Percentiles rank a stretch among this genome's conserved stretches.
Evolutionary conservation across 2,888 invertebrate genomes (phyloP).

Genomic region (Tenthredo mesomela): DNA sequence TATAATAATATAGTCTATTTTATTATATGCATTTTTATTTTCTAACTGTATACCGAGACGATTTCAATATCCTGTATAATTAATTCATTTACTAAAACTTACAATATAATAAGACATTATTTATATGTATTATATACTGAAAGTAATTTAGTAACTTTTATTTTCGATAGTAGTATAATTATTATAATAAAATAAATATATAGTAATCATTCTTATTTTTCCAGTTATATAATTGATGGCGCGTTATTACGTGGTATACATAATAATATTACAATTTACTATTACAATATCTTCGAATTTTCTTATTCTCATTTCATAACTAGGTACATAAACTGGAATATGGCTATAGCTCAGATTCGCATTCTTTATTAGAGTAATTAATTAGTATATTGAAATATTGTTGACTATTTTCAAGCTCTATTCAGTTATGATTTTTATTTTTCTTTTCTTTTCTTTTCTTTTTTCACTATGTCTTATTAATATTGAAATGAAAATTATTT

Average conservation of each 20-base stretch:
- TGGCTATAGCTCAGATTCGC: neutral
- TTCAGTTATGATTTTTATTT: neutral
- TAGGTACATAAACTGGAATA: neutral
- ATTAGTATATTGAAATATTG: slow-evolving; percentile 3
- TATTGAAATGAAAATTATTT: slow-evolving; percentile 3
- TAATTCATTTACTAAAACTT: neutral
- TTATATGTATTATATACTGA: neutral
- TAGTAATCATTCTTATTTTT: neutral
- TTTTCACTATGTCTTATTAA: neutral
- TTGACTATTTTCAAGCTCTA: slow-evolving; percentile 23
- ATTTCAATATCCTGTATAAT: neutral
- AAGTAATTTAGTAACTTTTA: neutral
- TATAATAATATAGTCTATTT: slow-evolving; percentile 30
- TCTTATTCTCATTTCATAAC: neutral
- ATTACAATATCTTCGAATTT: neutral
- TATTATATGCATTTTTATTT: slow-evolving; percentile 22
- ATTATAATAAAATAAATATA: slow-evolving; percentile 1
- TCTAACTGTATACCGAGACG: slow-evolving; percentile 3
- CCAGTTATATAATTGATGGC: neutral
- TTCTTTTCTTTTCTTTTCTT: neutral
- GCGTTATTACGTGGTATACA: neutral
- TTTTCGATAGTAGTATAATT: neutral
- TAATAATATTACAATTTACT: neutral
- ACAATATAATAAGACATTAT: slow-evolving; percentile 6
- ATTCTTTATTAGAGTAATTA: neutral